These are phyloP conservation scores for Ennomos fuscantarius DNA, from an alignment of 2,888 invertebrate genomes.

Conservation along the genomic window DNA sequence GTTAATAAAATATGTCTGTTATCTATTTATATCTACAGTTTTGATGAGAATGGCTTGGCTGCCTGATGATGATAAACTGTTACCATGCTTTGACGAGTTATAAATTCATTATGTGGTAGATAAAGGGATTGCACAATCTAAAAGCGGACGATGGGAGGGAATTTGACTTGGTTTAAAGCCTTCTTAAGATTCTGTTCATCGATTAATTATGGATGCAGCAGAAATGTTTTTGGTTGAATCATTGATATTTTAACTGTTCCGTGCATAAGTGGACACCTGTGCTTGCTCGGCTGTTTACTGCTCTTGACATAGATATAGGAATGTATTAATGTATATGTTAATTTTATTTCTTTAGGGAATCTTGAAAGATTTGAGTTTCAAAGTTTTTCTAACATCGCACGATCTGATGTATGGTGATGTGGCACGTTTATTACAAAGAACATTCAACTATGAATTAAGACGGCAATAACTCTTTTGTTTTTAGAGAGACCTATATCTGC, in stretches of 20 bases:
- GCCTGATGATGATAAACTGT: constrained; percentile 12
- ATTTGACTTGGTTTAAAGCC: constrained; percentile 15
- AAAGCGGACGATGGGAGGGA: constrained; percentile 14
- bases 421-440: no score
- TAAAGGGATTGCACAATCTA: constrained; percentile 23
- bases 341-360: background rate
- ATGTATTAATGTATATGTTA: constrained; percentile 18
- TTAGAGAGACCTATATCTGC: constrained; percentile 13
- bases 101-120: constrained; percentile 12
- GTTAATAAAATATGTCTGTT: constrained; percentile 4
- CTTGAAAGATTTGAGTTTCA: constrained; percentile 2
- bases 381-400: background rate
- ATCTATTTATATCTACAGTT: constrained; percentile 8
- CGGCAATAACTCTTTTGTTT: constrained; percentile 9
- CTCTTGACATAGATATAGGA: constrained; percentile 37
- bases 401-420: no score
- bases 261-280: constrained; percentile 35
- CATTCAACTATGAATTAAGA: constrained; percentile 1
- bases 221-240: constrained; percentile 23
- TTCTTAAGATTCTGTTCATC: constrained; percentile 18
- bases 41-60: constrained; percentile 7
- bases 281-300: constrained; percentile 30
- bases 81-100: constrained; percentile 10
- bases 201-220: constrained; percentile 31
- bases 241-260: constrained; percentile 30